Conservation (phyloP, 2,113 vertebrate genomes). For the Toxotes chatareus region DNA sequence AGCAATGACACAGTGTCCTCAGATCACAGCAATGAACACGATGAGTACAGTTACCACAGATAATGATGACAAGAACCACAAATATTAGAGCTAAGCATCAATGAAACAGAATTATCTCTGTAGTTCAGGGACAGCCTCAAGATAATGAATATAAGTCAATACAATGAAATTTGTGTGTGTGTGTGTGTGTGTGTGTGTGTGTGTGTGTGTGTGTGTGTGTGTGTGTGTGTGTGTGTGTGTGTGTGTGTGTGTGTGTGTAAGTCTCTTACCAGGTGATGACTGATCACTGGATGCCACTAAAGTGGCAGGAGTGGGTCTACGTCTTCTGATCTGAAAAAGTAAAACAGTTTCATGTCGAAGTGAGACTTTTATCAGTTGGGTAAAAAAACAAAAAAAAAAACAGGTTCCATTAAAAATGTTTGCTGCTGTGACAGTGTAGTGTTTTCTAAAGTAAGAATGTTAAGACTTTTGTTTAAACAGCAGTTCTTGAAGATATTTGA, state of each 20-base stretch:
- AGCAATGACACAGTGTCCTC: too few species aligned
- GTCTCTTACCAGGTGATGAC: slow-evolving; percentile 90
- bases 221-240: neutral
- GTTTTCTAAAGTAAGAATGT: neutral
- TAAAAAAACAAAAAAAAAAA: neutral
- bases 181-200: neutral
- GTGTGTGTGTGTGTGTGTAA: neutral
- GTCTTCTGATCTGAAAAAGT: slow-evolving; percentile 89
- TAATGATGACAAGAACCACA: neutral
- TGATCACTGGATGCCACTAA: slow-evolving; percentile 94
- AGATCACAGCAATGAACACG: too few species aligned
- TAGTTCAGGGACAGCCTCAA: neutral
- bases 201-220: neutral
- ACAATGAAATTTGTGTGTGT: neutral
- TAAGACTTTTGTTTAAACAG: neutral
- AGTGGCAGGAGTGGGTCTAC: slow-evolving; percentile 92
- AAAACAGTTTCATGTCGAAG: slow-evolving; percentile 19
- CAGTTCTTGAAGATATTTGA: neutral
- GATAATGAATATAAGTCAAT: too few species aligned
- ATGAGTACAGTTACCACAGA: neutral
- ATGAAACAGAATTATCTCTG: neutral
- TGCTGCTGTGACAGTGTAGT: neutral
- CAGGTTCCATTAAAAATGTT: neutral
- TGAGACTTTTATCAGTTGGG: neutral
- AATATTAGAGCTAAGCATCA: neutral